phyloP scores from a whole-genome alignment of 2,113 vertebrate genomes.

The Castor canadensis region DNA sequence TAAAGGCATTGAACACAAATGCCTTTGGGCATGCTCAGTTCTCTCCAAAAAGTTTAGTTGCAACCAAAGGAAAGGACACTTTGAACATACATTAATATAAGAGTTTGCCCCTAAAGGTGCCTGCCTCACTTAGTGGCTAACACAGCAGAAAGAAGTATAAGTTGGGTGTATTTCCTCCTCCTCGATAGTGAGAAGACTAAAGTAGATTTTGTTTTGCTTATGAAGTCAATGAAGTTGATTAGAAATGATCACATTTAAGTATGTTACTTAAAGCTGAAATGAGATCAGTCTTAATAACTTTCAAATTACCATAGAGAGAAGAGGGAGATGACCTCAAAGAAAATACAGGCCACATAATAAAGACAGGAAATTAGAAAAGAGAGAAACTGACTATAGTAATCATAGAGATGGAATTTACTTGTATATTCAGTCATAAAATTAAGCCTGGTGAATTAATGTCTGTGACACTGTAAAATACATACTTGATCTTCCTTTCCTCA shows the following conservation, averaged over 20 bases:
- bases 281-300: background rate
- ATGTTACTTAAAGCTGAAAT: background rate
- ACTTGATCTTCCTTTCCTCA: too few species aligned
- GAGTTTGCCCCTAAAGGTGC: too few species aligned
- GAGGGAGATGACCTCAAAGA: background rate
- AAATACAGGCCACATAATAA: background rate
- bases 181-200: background rate
- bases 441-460: background rate
- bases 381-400: background rate
- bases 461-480: too few species aligned
- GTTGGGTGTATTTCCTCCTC: background rate
- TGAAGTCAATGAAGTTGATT: background rate
- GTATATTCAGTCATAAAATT: background rate
- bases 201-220: constrained; percentile 6
- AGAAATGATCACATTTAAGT: background rate
- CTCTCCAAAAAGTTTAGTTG: too few species aligned
- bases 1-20: too few species aligned
- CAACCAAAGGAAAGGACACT: too few species aligned
- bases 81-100: too few species aligned
- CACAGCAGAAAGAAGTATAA: background rate
- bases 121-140: too few species aligned
- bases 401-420: background rate
- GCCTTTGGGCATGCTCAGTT: too few species aligned
- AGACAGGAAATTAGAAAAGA: background rate
- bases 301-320: background rate